phyloP scores from a whole-genome alignment of 2,888 invertebrate genomes.

The Zhuqinia jingwanae region DNA sequence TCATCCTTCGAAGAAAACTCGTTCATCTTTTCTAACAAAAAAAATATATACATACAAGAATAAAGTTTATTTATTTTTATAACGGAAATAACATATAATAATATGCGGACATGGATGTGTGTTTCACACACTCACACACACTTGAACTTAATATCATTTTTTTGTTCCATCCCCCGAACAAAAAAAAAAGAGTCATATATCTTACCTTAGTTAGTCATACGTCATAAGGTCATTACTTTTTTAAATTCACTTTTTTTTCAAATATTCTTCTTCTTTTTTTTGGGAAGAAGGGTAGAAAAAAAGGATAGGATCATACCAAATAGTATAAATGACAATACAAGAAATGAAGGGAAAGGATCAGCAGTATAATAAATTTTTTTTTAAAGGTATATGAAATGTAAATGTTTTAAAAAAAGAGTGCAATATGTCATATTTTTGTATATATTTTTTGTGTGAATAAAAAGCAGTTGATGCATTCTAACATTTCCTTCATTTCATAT shows the following conservation, averaged over 20 bases:
- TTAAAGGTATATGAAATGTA: background rate
- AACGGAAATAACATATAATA: background rate
- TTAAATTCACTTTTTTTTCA: constrained; percentile 51
- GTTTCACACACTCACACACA: background rate
- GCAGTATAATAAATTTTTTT: no score
- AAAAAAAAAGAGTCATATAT: constrained; percentile 36
- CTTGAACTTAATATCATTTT: constrained; percentile 12
- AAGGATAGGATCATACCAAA: constrained; percentile 4
- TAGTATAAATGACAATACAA: constrained; percentile 12
- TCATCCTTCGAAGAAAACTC: constrained; percentile 59
- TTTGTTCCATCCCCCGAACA: background rate
- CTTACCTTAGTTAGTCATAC: constrained; percentile 50
- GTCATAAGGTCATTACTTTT: constrained; percentile 46
- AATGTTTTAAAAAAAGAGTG: background rate
- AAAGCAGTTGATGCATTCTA: no score
- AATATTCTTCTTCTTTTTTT: background rate
- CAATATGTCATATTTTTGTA: constrained; percentile 22
- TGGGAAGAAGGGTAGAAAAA: background rate
- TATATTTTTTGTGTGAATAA: no score
- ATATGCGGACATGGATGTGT: background rate
- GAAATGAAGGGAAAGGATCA: background rate
- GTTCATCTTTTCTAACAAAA: constrained; percentile 47
- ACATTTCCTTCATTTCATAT: no score
- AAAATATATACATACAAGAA: no score
- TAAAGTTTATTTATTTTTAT: background rate